Conservation (phyloP, 2,888 invertebrate genomes). For the Bursaphelenchus okinawaensis region DNA sequence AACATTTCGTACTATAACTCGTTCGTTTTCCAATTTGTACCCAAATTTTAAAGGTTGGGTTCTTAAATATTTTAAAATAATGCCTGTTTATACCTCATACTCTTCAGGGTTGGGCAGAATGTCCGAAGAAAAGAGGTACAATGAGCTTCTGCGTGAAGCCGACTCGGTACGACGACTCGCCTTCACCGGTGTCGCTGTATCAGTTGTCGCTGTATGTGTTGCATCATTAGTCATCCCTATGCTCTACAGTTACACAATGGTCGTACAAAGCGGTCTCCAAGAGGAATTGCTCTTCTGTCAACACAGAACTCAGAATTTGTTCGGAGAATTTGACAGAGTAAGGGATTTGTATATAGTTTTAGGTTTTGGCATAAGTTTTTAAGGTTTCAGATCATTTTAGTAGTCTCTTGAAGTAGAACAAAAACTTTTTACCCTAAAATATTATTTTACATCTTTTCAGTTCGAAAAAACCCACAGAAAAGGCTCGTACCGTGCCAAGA, state of each 20-base stretch:
- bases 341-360: not conserved
- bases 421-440: not conserved
- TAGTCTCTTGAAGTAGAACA: no score
- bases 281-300: slow-evolving; percentile 23
- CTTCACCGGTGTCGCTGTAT: slow-evolving; percentile 50
- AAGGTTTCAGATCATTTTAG: no score
- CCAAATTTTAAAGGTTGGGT: no score
- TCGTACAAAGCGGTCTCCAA: slow-evolving; percentile 52
- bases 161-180: slow-evolving; percentile 50
- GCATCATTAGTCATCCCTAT: slow-evolving; percentile 54
- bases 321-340: slow-evolving; percentile 20
- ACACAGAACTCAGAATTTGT: slow-evolving; percentile 18
- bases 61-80: no score
- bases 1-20: no score
- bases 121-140: slow-evolving; percentile 23
- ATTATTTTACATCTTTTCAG: slow-evolving; percentile 1
- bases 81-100: no score
- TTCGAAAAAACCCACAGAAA: not conserved
- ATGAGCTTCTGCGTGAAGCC: slow-evolving; percentile 42
- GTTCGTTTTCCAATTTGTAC: no score
- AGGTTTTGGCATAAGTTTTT: no score
- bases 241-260: slow-evolving; percentile 56
- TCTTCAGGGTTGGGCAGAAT: no score
- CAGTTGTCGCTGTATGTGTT: slow-evolving; percentile 52
- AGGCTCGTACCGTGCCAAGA: not conserved